These are phyloP conservation scores for Aldabrachelys gigantea DNA, from an alignment of 2,113 vertebrate species.

Conservation along the genomic window DNA sequence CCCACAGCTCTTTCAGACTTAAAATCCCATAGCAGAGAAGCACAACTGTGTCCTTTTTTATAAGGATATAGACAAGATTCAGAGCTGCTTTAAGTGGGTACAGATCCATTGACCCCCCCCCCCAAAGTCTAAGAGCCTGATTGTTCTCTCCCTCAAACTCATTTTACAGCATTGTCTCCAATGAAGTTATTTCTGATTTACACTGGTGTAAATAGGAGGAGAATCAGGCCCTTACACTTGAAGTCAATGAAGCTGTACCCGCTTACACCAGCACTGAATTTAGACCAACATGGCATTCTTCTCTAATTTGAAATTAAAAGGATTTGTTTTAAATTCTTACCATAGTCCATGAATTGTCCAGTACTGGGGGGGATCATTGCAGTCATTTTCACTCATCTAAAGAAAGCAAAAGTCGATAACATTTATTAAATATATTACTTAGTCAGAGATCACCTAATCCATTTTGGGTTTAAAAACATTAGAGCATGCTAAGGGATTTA, in stretches of 20 bases:
- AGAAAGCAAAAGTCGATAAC: not conserved
- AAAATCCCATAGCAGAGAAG: not conserved
- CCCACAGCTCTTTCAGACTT: not conserved
- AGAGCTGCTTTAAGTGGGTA: not conserved
- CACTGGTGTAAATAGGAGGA: not conserved
- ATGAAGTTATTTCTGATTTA: not conserved
- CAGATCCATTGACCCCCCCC: not conserved
- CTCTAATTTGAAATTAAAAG: not conserved
- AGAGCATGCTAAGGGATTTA: not conserved
- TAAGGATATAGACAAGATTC: not conserved
- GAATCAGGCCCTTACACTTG: not conserved
- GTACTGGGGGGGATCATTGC: constrained; percentile 74
- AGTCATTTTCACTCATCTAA: constrained; percentile 71
- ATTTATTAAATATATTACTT: not conserved
- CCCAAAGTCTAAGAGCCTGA: not conserved
- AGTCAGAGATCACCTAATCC: not conserved
- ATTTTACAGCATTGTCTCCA: not conserved
- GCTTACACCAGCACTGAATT: not conserved
- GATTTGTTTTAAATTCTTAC: constrained; percentile 21
- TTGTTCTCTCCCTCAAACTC: not conserved
- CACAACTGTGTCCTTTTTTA: not conserved
- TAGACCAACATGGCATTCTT: not conserved
- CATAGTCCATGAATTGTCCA: constrained; percentile 85
- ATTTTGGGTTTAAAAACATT: not conserved
- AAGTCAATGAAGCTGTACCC: not conserved